Evolutionary conservation across 2,888 invertebrate genomes (phyloP).

Genomic region (Drosophila demipolita): DNA sequence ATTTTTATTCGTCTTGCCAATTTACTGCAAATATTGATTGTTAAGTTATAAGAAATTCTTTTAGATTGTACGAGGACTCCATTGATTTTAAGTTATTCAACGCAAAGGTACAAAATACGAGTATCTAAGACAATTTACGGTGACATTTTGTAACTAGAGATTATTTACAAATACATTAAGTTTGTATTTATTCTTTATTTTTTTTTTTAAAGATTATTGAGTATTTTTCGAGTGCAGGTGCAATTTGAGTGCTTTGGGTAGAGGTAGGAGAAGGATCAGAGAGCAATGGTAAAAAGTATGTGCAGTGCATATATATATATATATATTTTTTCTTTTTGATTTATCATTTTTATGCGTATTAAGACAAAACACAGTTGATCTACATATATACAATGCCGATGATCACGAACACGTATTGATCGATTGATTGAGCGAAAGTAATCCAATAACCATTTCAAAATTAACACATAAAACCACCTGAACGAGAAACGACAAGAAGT

Average conservation of each 20-base stretch:
- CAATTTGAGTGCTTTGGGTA: conserved; percentile 35
- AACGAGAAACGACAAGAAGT: conserved; percentile 17
- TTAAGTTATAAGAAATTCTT: not conserved
- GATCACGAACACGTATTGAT: conserved; percentile 5
- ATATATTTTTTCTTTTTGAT: conserved; percentile 19
- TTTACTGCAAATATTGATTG: not conserved
- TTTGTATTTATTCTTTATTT: conserved; percentile 7
- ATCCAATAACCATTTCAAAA: conserved; percentile 25
- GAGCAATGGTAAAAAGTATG: conserved; percentile 22
- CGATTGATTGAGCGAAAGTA: not conserved
- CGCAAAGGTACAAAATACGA: conserved; percentile 32
- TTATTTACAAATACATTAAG: conserved; percentile 56
- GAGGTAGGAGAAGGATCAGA: conserved; percentile 18
- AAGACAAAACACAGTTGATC: conserved; percentile 42
- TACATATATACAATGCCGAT: conserved; percentile 22
- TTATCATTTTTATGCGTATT: conserved; percentile 33
- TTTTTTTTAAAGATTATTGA: conserved; percentile 6
- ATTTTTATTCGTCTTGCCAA: conserved; percentile 26
- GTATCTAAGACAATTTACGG: conserved; percentile 40
- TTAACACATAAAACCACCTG: not conserved
- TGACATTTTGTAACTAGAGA: conserved; percentile 34
- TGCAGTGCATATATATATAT: conserved; percentile 27
- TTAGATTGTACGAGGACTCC: not conserved
- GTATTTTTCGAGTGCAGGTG: conserved; percentile 42
- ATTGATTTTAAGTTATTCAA: conserved; percentile 63